Percentiles rank a stretch among this genome's conserved stretches.
These are phyloP conservation scores for Phataginus tricuspis DNA, from an alignment of 2,797 vertebrate genomes.

Conservation along the genomic window DNA sequence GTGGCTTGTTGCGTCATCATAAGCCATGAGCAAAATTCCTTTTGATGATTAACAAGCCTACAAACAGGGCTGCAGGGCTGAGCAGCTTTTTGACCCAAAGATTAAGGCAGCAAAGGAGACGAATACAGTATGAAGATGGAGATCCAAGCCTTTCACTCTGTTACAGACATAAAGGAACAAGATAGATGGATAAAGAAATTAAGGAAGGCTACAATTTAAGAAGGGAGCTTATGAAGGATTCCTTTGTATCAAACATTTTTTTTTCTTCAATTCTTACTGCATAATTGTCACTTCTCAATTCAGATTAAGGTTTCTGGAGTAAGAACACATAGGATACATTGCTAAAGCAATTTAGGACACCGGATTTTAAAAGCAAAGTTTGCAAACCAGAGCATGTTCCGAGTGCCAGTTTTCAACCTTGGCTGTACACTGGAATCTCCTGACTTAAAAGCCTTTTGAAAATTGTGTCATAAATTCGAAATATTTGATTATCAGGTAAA, in stretches of 20 bases:
- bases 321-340: not conserved
- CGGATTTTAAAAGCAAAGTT: not conserved
- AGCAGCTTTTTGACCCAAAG: too few species aligned
- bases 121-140: too few species aligned
- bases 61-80: too few species aligned
- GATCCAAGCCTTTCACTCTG: too few species aligned
- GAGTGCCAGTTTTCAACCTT: not conserved
- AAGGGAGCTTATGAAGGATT: not conserved
- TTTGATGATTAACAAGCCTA: too few species aligned
- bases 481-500: conserved; percentile 28
- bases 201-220: not conserved
- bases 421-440: not conserved
- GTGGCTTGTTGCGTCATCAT: too few species aligned
- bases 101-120: too few species aligned
- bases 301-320: not conserved
- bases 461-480: not conserved
- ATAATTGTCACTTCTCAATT: conserved; percentile 15
- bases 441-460: not conserved
- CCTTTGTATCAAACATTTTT: not conserved
- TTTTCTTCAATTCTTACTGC: not conserved
- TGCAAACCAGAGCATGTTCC: not conserved
- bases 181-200: not conserved
- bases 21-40: too few species aligned
- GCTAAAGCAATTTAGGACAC: not conserved
- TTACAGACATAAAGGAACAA: not conserved